Evolutionary conservation across 2,797 vertebrate species (phyloP), one percentile per base, ranked within the genome.

Genomic region (Enteromius treurensis): DNA sequence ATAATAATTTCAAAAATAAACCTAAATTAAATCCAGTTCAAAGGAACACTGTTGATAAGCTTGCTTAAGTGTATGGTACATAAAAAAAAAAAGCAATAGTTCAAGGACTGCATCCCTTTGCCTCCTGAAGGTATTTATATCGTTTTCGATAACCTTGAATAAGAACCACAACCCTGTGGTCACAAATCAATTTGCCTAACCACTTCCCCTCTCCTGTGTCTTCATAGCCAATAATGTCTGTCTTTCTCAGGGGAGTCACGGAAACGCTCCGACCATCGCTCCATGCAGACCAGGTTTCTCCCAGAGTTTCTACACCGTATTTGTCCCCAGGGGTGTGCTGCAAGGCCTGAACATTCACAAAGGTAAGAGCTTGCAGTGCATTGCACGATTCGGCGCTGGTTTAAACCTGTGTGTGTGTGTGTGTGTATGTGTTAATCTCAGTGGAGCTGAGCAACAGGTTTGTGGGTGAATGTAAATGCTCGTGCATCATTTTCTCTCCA

Each of bases 201-300:
- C 73, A 79, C 65, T 84, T 64, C 60, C 81, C 55, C 78, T 84
- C 81, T 80, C 53, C 71, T 51, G 81, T 80, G 81, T 85, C 83
- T 90, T 92, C 92, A 90, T 89, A 88, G 86, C 74, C 85, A 29
- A 78, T 87, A 87, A 90, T 88, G 67, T 79, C 71, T 89, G 55
- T 83, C 69, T 87, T 90, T 88, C 91, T 71, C 91, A 96, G 95
- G 94, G 93, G 90, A 92, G 88, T 88, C 93, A 91, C 92, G 95
- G 93, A 91, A 95, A 94, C 92, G 95, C 94, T 94, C 93, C 94
- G 76, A 92, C 94, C 83, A 94, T 92, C 89, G 88, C 94, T 89
- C 91, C 91, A 17, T 98, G 97, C 92, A 95, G 95, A 90, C 95
- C 97, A 65, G 98, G 98, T 88, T 99, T 99, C 94, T 97, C 97